Evolutionary conservation across 2,113 vertebrate genomes (phyloP).

Genomic region (Herpailurus yagouaroundi): DNA sequence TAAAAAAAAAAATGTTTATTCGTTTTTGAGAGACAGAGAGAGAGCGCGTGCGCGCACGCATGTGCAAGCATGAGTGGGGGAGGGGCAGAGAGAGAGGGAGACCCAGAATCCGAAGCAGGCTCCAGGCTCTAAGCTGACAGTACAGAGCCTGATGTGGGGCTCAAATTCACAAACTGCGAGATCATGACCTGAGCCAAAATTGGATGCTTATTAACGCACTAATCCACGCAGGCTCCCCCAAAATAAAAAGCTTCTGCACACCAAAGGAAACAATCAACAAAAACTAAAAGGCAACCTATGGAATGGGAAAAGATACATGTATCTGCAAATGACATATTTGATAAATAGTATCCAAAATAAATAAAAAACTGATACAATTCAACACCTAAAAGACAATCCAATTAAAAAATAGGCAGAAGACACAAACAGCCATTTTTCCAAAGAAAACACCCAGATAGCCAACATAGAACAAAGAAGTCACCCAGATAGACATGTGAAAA

Average conservation of each 20-base stretch:
- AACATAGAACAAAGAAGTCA: not conserved
- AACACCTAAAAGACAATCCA: not conserved
- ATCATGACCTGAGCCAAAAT: no score
- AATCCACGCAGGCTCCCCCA: no score
- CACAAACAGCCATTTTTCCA: not conserved
- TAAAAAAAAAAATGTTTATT: no score
- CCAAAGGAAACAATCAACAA: not conserved
- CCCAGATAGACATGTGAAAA: not conserved
- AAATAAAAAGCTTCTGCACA: not conserved
- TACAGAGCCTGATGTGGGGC: no score
- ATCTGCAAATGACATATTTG: not conserved
- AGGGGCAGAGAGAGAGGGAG: no score
- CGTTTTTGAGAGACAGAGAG: no score
- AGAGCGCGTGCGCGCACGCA: fast-evolving
- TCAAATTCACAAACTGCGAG: no score
- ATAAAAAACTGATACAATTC: not conserved
- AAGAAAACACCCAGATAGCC: not conserved
- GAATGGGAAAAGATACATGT: not conserved
- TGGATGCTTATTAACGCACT: no score
- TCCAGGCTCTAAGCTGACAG: no score
- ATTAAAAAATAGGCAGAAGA: not conserved
- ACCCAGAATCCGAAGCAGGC: no score
- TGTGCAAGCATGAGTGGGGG: no score
- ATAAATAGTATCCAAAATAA: not conserved
- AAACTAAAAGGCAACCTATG: not conserved